phyloP scores from a whole-genome alignment of 92 coral and sea anemone species.

The Siderastrea siderea region DNA sequence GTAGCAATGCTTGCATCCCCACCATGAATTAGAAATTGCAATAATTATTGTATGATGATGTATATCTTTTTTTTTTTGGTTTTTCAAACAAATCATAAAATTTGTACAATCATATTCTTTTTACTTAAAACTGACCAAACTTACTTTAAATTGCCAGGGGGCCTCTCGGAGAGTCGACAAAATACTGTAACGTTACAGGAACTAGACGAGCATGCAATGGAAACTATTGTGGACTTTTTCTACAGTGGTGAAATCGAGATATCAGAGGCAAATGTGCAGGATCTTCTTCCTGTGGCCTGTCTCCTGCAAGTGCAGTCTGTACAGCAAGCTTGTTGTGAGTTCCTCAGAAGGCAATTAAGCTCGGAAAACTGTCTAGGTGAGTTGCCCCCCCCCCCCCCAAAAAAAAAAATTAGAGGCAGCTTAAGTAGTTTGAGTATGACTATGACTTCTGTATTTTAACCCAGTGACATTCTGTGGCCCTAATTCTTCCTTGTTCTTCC shows the following conservation, averaged over 20 bases:
- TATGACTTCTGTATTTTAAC: too few relatives aligned
- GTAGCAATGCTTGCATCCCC: too few relatives aligned
- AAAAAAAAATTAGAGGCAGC: too few relatives aligned
- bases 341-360: constrained; percentile 92
- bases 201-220: constrained; percentile 87
- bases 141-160: constrained; percentile 63
- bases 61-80: too few relatives aligned
- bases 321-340: constrained; percentile 95
- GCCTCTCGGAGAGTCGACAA: constrained; percentile 91
- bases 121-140: neutral
- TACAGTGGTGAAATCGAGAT: constrained; percentile 89
- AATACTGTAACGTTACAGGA: constrained; percentile 86
- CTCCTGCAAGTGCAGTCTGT: constrained; percentile 94
- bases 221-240: constrained; percentile 87
- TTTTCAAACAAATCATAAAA: too few relatives aligned
- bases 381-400: neutral
- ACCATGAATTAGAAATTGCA: too few relatives aligned
- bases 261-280: constrained; percentile 92
- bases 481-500: too few relatives aligned
- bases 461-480: too few relatives aligned
- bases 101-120: too few relatives aligned
- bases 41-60: too few relatives aligned
- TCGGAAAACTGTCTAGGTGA: constrained; percentile 97
- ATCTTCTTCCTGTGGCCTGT: constrained; percentile 91
- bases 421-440: too few relatives aligned